Conservation (phyloP, 2,113 vertebrate genomes). For the Gallinago undulata region DNA sequence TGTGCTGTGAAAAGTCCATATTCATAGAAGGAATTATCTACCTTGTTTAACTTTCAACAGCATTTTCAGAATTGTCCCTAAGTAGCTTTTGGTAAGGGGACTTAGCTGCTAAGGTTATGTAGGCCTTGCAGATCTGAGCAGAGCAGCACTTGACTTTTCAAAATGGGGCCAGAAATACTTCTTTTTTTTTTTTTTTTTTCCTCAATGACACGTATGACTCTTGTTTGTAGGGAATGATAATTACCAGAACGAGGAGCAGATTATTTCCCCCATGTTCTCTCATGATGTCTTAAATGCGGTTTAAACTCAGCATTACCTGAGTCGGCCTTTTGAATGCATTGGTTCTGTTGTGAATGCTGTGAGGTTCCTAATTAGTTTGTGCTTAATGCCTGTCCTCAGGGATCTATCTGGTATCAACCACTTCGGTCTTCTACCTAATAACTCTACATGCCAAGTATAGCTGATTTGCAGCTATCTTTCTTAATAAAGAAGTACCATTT, state of each 20-base stretch:
- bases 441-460: neutral
- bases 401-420: neutral
- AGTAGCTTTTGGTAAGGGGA: neutral
- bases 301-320: neutral
- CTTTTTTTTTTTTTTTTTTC: neutral
- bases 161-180: neutral
- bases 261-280: neutral
- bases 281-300: neutral
- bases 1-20: neutral
- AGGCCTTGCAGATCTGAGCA: neutral
- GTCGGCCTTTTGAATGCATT: neutral
- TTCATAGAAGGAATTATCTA: neutral
- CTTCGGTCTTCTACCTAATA: neutral
- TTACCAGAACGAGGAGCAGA: neutral
- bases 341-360: neutral
- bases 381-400: neutral
- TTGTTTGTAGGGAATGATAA: neutral
- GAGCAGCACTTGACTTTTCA: rapidly evolving
- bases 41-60: neutral
- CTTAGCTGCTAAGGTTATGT: neutral
- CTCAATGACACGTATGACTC: neutral
- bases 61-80: neutral
- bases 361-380: neutral
- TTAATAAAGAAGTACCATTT: neutral
- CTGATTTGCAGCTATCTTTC: neutral